phyloP scores from a whole-genome alignment of 1,140 invertebrate genomes.

The Drosophila nasuta region DNA sequence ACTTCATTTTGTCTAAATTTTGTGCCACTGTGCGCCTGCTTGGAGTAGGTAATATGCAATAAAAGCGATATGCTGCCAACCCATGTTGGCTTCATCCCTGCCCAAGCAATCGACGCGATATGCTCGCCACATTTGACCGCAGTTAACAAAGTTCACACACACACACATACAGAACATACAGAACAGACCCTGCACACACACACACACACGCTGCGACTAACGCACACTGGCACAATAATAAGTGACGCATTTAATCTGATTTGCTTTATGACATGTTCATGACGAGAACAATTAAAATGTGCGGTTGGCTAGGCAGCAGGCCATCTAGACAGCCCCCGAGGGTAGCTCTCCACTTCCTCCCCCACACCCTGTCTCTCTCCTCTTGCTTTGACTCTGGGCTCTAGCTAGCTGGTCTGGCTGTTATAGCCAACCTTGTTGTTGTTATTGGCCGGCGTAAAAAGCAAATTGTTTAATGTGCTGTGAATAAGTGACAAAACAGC shows the following conservation, averaged over 20 bases:
- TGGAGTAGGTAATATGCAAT: slow-evolving; percentile 79
- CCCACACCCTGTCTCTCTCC: too few species aligned
- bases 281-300: slow-evolving; percentile 83
- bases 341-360: neutral
- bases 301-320: slow-evolving; percentile 77
- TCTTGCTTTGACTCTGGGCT: neutral
- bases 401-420: neutral
- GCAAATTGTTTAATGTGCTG: slow-evolving; percentile 83
- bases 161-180: slow-evolving; percentile 6
- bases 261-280: slow-evolving; percentile 83
- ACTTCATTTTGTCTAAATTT: neutral
- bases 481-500: slow-evolving; percentile 83
- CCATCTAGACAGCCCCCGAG: slow-evolving; percentile 23
- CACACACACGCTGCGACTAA: slow-evolving; percentile 10
- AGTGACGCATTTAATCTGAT: slow-evolving; percentile 83
- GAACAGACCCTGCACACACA: slow-evolving; percentile 1
- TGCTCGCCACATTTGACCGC: slow-evolving; percentile 77
- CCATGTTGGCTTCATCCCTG: slow-evolving; percentile 15
- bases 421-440: slow-evolving; percentile 41
- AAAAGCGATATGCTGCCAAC: slow-evolving; percentile 72
- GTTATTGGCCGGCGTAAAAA: slow-evolving; percentile 76
- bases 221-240: slow-evolving; percentile 66
- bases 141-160: slow-evolving; percentile 71
- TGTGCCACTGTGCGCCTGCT: slow-evolving; percentile 56
- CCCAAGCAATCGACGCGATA: slow-evolving; percentile 52